A percentile compares a stretch with the other conserved stretches of the same genome.
Conservation (phyloP, 2,113 vertebrate species). For the Nettapus auritus region DNA sequence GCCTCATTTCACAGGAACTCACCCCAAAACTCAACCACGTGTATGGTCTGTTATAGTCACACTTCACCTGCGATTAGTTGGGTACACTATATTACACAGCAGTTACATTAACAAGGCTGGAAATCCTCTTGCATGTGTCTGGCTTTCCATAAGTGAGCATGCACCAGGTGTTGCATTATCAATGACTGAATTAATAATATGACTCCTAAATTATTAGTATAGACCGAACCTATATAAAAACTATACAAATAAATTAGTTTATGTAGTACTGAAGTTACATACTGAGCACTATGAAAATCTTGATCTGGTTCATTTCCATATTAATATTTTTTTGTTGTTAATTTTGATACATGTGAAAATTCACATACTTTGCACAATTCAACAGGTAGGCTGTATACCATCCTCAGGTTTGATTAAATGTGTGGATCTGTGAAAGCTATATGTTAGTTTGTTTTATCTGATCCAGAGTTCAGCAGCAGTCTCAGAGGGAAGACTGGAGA, state of each 20-base stretch:
- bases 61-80: not conserved
- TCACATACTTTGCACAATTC: not conserved
- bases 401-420: not conserved
- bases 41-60: not conserved
- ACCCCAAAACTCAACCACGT: not conserved
- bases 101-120: not conserved
- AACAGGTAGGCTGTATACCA: not conserved
- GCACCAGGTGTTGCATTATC: not conserved
- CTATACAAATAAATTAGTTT: not conserved
- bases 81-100: not conserved
- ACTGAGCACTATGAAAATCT: not conserved
- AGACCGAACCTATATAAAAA: not conserved
- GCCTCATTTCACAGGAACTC: not conserved
- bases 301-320: not conserved
- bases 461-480: not conserved
- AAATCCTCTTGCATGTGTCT: rapidly evolving
- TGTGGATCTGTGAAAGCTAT: not conserved
- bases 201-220: not conserved
- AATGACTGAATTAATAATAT: not conserved
- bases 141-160: rapidly evolving
- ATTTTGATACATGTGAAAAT: not conserved
- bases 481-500: not conserved
- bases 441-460: not conserved
- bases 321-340: not conserved
- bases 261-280: not conserved